Evolutionary conservation across 1,140 invertebrate species (phyloP).

Genomic region (Tribolium madens): DNA sequence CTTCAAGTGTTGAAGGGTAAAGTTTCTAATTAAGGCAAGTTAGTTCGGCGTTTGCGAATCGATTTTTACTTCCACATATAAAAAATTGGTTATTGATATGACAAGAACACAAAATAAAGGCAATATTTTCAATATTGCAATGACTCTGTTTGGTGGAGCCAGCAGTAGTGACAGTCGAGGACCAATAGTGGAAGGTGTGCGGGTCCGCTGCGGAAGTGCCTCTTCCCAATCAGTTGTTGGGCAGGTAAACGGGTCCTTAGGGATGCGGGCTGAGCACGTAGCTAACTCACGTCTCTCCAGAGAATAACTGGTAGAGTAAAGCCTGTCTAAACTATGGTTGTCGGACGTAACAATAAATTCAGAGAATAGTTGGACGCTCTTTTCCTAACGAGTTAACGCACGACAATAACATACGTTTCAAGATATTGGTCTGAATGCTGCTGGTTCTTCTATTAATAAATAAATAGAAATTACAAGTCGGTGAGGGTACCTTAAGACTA

Average conservation of each 20-base stretch:
- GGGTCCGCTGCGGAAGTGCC: conserved; percentile 10
- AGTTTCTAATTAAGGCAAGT: too few species aligned
- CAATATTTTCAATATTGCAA: not conserved
- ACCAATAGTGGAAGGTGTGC: not conserved
- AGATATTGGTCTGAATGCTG: conserved; percentile 21
- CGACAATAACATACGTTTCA: conserved; percentile 54
- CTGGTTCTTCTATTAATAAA: conserved; percentile 42
- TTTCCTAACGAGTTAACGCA: conserved; percentile 57
- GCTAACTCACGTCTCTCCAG: conserved; percentile 63
- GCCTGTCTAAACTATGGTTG: conserved; percentile 57
- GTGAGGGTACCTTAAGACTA: conserved; percentile 12
- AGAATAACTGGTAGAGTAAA: conserved; percentile 46
- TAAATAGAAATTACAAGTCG: conserved; percentile 47
- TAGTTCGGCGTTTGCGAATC: too few species aligned
- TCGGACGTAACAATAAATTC: conserved; percentile 62
- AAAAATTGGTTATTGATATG: conserved; percentile 1
- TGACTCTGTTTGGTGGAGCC: not conserved
- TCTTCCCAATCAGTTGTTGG: conserved; percentile 64
- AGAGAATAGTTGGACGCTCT: conserved; percentile 40
- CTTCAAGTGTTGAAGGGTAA: too few species aligned
- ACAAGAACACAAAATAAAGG: not conserved
- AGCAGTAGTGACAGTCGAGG: too few species aligned
- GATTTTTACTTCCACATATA: not conserved
- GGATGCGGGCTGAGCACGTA: conserved; percentile 60
- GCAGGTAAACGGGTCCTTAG: conserved; percentile 63